Conservation (phyloP, 2,113 vertebrate species). For the Tetrao urogallus region DNA sequence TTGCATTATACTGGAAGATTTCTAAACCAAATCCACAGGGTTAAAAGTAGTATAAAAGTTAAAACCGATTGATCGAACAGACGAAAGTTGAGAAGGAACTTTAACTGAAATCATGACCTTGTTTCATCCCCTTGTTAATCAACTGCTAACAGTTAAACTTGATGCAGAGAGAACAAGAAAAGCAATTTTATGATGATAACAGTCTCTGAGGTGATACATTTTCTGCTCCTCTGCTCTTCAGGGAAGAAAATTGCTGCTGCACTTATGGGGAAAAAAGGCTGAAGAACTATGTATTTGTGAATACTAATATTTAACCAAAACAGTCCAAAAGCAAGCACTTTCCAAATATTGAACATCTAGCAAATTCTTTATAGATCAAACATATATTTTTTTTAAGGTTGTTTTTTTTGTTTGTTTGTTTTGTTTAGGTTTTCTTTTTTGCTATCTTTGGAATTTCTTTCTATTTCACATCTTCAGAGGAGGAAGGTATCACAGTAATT, state of each 20-base stretch:
- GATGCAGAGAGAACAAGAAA: neutral
- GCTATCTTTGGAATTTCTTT: neutral
- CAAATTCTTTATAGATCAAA: neutral
- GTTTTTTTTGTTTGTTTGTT: too few relatives aligned
- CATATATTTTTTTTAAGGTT: too few relatives aligned
- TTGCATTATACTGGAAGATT: neutral
- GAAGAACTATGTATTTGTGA: neutral
- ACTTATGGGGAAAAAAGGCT: neutral
- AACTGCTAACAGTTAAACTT: neutral
- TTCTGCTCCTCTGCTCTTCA: neutral
- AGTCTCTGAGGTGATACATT: neutral
- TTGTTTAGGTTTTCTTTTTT: neutral
- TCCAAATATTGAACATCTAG: neutral
- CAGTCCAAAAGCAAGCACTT: neutral
- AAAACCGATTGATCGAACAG: neutral
- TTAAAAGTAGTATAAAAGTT: neutral
- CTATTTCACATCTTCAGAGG: neutral
- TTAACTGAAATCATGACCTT: neutral
- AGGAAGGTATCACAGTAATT: neutral
- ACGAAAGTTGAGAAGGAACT: neutral
- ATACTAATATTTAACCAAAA: neutral
- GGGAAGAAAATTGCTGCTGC: neutral
- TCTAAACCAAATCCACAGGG: neutral
- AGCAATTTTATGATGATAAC: neutral
- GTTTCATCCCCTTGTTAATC: neutral